These are phyloP conservation scores for Mycteria americana DNA, from an alignment of 2,797 vertebrate genomes.

Conservation along the genomic window DNA sequence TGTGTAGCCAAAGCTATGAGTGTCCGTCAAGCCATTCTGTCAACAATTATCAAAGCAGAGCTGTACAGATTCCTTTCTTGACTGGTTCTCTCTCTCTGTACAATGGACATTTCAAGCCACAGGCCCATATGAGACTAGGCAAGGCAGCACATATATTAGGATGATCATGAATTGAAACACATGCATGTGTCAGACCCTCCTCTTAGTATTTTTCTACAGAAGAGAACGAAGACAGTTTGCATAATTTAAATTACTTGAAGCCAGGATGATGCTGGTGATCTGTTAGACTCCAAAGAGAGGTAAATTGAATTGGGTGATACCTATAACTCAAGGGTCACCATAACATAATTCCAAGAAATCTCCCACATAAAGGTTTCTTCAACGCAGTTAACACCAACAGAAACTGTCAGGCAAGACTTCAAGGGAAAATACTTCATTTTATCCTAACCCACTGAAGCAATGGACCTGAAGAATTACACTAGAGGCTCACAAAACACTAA, in stretches of 20 bases:
- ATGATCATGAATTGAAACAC: background rate
- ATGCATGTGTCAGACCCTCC: background rate
- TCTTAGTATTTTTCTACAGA: background rate
- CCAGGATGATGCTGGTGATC: background rate
- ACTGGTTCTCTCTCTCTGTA: background rate
- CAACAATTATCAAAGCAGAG: background rate
- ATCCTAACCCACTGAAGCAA: background rate
- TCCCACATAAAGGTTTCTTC: background rate
- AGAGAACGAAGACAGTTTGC: background rate
- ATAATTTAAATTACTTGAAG: background rate
- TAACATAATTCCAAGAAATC: background rate
- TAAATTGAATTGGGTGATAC: background rate
- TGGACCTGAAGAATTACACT: background rate
- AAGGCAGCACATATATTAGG: background rate
- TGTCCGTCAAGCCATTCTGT: background rate
- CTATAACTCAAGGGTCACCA: background rate
- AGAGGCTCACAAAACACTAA: background rate
- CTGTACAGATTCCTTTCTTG: background rate
- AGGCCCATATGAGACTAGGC: background rate
- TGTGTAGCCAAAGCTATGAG: background rate
- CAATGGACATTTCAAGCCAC: background rate
- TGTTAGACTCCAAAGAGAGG: background rate
- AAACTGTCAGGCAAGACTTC: background rate
- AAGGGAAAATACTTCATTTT: background rate
- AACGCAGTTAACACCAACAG: background rate